phyloP scores from a whole-genome alignment of 2,888 invertebrate genomes.

The Oxycera nigricornis region DNA sequence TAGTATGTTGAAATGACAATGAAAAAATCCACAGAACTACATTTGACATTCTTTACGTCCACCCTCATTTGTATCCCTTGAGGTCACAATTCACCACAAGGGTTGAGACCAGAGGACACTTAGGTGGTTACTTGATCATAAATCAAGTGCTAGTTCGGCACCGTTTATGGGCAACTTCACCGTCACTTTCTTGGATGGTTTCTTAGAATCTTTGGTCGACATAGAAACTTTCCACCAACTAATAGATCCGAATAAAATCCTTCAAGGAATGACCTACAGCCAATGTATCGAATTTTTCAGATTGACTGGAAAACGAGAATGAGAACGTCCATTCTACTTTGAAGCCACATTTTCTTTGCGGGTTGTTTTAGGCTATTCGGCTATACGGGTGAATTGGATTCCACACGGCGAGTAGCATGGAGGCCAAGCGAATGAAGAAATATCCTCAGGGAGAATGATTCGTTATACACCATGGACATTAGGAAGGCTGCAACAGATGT shows the following conservation, averaged over 20 bases:
- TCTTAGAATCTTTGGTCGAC: constrained; percentile 1
- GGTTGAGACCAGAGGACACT: constrained; percentile 47
- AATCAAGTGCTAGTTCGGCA: constrained; percentile 45
- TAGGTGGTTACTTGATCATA: constrained; percentile 45
- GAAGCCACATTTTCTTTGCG: not conserved
- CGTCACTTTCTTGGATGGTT: not conserved
- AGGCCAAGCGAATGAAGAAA: constrained; percentile 13
- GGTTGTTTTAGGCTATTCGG: not conserved
- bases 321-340: not conserved
- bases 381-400: not conserved
- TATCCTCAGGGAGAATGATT: constrained; percentile 30
- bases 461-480: constrained; percentile 33
- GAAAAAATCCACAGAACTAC: constrained; percentile 35
- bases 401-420: not conserved
- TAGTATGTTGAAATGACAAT: not conserved
- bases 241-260: not conserved
- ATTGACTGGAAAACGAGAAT: not conserved
- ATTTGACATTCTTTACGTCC: constrained; percentile 38
- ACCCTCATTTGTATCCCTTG: constrained; percentile 47
- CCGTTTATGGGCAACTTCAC: not conserved
- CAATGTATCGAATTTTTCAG: not conserved
- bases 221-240: constrained; percentile 7
- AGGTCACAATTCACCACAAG: constrained; percentile 48
- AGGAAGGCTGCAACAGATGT: constrained; percentile 44
- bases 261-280: constrained; percentile 11